Base-by-base conservation (phyloP, 1,140 invertebrate genomes). In the Philopotamus ludificatus region DNA sequence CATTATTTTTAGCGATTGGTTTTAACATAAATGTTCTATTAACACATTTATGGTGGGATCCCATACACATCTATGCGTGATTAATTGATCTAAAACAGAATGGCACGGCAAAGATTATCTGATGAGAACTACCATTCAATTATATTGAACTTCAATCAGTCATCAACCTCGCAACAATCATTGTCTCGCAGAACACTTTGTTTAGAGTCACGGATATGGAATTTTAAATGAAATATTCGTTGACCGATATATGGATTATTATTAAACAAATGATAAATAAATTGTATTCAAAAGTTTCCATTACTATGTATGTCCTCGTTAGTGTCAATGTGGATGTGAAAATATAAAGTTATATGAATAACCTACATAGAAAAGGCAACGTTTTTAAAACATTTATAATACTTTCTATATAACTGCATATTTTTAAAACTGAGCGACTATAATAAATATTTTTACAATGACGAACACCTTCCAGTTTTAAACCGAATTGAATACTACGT, bases 381-480 rank as follows among this genome's bases (percentile, higher is more conserved):
- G 10, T 47, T 47, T 47, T 4, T 7, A 47, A 47, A 47, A 47
- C 15, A 12, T 47, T 4, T 15, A 47, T 20, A 9, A 47, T 47
- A 47, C 18, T 20, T 47, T 12, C 10, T 20, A 47, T 4, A 47
- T 47, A 47, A 20, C 44, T 47, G 18, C 44, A 47, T 47, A 47
- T 47, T 47, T 47, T 47, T 16, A 47, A 47, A 34, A 34, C 4
- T 34, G n/a, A n/a, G n/a, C n/a, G n/a, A n/a, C n/a, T n/a, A n/a
- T n/a, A n/a, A n/a, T n/a, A n/a, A n/a, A n/a, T n/a, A n/a, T n/a
- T n/a, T n/a, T n/a, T n/a, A n/a, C n/a, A n/a, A n/a, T n/a, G n/a
- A n/a, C n/a, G n/a, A n/a, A n/a, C n/a, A n/a, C n/a, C n/a, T n/a
- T n/a, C n/a, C n/a, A n/a, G n/a, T n/a, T n/a, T n/a, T n/a, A n/a